phyloP scores from a whole-genome alignment of 2,888 invertebrate genomes.

The Diploptera punctata region DNA sequence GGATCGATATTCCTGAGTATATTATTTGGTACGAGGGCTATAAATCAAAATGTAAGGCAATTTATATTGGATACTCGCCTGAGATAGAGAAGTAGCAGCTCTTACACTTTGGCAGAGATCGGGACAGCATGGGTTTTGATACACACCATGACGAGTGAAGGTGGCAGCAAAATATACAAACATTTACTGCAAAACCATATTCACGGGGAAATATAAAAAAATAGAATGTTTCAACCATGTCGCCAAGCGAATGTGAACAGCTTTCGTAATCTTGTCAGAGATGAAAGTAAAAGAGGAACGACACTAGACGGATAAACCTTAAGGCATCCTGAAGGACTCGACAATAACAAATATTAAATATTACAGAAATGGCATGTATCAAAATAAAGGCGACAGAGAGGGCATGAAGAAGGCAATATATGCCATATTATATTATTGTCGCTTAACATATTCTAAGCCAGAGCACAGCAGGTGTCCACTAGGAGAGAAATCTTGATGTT shows the following conservation, averaged over 20 bases:
- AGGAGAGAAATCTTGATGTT: constrained; percentile 44
- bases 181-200: constrained; percentile 2
- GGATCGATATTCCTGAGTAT: neutral
- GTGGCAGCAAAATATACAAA: neutral
- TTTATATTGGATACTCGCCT: constrained; percentile 1
- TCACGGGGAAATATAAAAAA: constrained; percentile 22
- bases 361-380: constrained; percentile 49
- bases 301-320: constrained; percentile 30
- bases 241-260: constrained; percentile 32
- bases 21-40: neutral
- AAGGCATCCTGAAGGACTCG: constrained; percentile 28
- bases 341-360: constrained; percentile 48
- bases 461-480: constrained; percentile 40
- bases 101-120: neutral
- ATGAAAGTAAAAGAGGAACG: constrained; percentile 18
- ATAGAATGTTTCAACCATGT: constrained; percentile 35
- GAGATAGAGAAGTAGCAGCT: constrained; percentile 1
- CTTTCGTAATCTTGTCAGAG: constrained; percentile 11
- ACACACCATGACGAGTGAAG: neutral
- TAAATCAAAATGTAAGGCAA: neutral
- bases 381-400: constrained; percentile 46
- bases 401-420: constrained; percentile 44
- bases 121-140: neutral
- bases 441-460: constrained; percentile 39
- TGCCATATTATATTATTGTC: constrained; percentile 38